Evolutionary conservation across 1,140 invertebrate species (phyloP), one percentile per base, ranked within the genome.

Genomic region (Vollenhovia emeryi): DNA sequence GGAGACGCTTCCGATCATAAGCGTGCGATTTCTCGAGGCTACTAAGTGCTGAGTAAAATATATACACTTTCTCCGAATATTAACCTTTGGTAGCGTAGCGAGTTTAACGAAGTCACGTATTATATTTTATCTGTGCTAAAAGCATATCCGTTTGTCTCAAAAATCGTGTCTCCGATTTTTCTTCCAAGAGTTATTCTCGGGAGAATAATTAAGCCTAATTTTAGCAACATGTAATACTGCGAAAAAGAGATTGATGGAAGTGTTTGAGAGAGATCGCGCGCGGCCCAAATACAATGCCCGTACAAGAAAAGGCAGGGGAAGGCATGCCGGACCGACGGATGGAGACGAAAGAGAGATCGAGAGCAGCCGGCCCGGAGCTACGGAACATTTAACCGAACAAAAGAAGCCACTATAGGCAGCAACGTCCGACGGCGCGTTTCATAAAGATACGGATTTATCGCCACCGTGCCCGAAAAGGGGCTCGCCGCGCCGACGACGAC

Each of bases 371-470:
- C 15, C 36, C 74, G 60, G 60, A 60, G 48, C 76, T 85, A 69
- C 60, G 79, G 71, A 86, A 57, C 87, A 69, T 87, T 85, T 87
- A 80, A 78, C 62, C 75, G 85, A 74, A 85, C 80, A 88, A 91
- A 89, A 89, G 88, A 86, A 84, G 73, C 74, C 87, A 86, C 80
- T 84, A 84, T 75, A 89, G 85, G 71, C 88, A 84, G 66, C 75
- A 84, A 89, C 73, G 88, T 84, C 82, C 78, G 85, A 89, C 85
- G 87, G 59, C 79, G 59, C 79, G 88, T 89, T 89, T 89, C 88
- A 92, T 92, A 92, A 92, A 92, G 87, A 92, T 92, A 89, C 88
- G 86, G 88, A 92, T 92, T 92, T 92, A 92, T 92, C 89, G 87
- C 73, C 84, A 55, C 57, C 24, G 68, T 60, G 68, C 33, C 64